Evolutionary conservation across 2,113 vertebrate genomes (phyloP), one percentile per base, ranked within the genome.

Genomic region (Cryptomyrus ogoouensis): DNA sequence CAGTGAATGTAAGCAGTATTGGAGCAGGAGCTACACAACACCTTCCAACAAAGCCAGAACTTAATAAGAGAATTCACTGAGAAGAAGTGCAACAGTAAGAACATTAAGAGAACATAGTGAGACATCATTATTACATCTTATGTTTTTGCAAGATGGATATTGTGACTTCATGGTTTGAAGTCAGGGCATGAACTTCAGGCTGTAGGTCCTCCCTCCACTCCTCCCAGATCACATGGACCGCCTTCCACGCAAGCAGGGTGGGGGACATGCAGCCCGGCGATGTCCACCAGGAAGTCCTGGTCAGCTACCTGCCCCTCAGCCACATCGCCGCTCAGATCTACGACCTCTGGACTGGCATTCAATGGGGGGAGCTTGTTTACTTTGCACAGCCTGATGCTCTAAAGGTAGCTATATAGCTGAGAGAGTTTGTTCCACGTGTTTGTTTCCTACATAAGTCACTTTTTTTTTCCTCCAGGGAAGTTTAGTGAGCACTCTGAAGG

Each of bases 221-320:
- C 42, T 87, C 15, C 87, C 93, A 98, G 97, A 96, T 98, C 91
- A 98, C 97, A 0, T 98, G 97, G 97, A 98, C 96, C 0, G 95
- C 97, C 0, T 94, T 92, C 19, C 94, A 96, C 0, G 94, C 96
- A 92, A 97, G 97, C 92, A 94, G 92, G 92, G 96, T 94, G 0
- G 97, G 95, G 15, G 94, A 95, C 89, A 95, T 98, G 94, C 96
- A 96, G 21, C 95, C 97, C 0, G 97, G 97, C 0, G 96, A 98
- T 77, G 93, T 95, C n/a, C 95, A 94, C 0, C 97, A 98, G 92
- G 97, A 98, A 90, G 94, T 94, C 0, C 94, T 97, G 8, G 96
- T 98, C 91, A 98, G 97, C 92, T 98, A 98, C 91, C 94, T 98
- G 62, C 97, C 97, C 0, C 96, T 98, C 90, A 98, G 97, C 93